A percentile compares a stretch with the other conserved stretches of the same genome.
Evolutionary conservation across 2,888 invertebrate genomes (phyloP).

Genomic region (Lutraria lutraria): DNA sequence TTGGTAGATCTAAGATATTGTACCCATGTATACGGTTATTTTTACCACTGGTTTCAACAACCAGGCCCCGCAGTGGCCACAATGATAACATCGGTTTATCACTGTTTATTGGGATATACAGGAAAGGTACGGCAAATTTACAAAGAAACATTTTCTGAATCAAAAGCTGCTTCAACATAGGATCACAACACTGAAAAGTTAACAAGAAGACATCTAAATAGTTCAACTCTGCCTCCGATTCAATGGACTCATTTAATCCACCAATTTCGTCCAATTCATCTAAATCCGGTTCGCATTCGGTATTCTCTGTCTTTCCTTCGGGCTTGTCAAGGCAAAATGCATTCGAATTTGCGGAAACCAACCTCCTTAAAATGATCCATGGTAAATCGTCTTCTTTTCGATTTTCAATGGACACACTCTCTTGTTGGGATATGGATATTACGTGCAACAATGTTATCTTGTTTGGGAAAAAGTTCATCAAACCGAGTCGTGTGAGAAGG

Average conservation of each 20-base stretch:
- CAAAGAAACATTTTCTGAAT: conserved; percentile 38
- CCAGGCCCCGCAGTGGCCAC: conserved; percentile 22
- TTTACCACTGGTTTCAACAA: background rate
- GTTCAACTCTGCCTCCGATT: background rate
- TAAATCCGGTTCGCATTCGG: background rate
- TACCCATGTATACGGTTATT: background rate
- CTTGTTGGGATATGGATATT: background rate
- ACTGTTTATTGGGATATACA: background rate
- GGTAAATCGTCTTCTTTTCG: background rate
- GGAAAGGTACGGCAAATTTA: conserved; percentile 30
- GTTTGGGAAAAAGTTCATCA: background rate
- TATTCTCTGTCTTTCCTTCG: background rate
- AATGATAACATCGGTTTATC: background rate
- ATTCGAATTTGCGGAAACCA: conserved; percentile 3
- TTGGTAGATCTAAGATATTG: background rate
- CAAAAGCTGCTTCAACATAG: conserved; percentile 9
- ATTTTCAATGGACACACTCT: background rate
- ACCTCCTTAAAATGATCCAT: conserved; percentile 19
- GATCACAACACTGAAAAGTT: conserved; percentile 26
- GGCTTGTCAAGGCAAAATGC: background rate
- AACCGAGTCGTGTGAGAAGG: background rate
- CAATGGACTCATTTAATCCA: background rate
- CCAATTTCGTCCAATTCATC: background rate
- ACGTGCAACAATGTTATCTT: conserved; percentile 22
- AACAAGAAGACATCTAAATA: conserved; percentile 21